These are phyloP conservation scores for Asbolus verrucosus DNA, from an alignment of 1,140 invertebrate genomes.

Conservation along the genomic window DNA sequence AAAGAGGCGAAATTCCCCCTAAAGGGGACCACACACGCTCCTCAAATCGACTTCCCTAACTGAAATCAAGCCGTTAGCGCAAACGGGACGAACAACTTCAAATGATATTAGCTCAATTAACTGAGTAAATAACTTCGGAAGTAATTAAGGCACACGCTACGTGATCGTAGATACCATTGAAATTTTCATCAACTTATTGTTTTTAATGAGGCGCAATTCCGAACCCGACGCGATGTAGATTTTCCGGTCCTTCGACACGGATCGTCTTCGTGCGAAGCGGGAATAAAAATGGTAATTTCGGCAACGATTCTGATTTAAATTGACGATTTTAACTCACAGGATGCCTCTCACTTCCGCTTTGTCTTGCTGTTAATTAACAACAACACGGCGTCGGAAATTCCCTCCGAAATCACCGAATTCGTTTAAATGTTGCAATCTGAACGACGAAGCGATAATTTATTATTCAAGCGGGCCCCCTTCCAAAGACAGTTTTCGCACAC, in stretches of 20 bases:
- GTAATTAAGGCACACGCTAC: background rate
- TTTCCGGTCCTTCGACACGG: too few relatives aligned
- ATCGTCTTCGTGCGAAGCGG: too few relatives aligned
- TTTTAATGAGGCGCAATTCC: too few relatives aligned
- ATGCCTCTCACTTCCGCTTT: slow-evolving; percentile 8
- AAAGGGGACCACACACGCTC: too few relatives aligned
- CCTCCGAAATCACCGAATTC: slow-evolving; percentile 6
- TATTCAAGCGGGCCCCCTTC: background rate
- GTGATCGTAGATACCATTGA: too few relatives aligned
- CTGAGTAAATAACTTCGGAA: slow-evolving; percentile 2
- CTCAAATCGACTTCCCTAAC: background rate
- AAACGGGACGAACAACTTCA: slow-evolving; percentile 9
- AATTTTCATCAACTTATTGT: too few relatives aligned
- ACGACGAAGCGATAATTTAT: background rate
- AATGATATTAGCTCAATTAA: slow-evolving; percentile 19
- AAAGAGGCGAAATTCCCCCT: background rate
- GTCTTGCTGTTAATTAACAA: slow-evolving; percentile 14
- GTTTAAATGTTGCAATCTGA: background rate
- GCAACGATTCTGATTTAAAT: slow-evolving; percentile 19
- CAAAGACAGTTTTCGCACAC: too few relatives aligned
- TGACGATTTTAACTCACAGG: background rate
- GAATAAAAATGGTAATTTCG: too few relatives aligned
- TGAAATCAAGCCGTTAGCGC: background rate
- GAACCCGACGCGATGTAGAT: too few relatives aligned
- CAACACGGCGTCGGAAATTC: background rate